phyloP scores from a whole-genome alignment of 2,113 vertebrate species.

The Sisor rabdophorus region DNA sequence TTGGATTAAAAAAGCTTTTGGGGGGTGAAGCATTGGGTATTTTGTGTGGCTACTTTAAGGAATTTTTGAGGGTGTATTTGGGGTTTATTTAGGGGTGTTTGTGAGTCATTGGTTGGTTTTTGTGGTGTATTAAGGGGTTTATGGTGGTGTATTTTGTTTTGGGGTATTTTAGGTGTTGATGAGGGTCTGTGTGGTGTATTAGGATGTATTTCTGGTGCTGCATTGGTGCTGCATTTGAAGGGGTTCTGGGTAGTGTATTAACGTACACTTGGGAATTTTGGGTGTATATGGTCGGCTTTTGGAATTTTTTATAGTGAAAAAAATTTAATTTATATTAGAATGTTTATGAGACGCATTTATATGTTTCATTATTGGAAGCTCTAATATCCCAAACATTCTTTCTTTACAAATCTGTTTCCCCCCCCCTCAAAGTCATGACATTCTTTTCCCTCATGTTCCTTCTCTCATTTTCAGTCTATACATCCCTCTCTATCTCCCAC shows the following conservation, averaged over 20 bases:
- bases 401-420: not conserved
- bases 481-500: constrained; percentile 15
- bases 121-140: not conserved
- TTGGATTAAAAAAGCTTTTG: not conserved
- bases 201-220: no score
- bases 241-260: no score
- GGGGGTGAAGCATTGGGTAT: not conserved
- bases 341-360: no score
- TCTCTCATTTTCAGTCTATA: not conserved
- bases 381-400: no score
- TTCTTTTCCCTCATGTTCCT: constrained; percentile 4
- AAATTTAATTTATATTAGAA: no score
- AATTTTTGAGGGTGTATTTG: not conserved
- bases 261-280: no score
- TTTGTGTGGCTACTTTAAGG: not conserved
- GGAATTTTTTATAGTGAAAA: no score
- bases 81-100: not conserved
- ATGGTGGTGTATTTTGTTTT: not conserved
- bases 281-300: no score
- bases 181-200: not conserved
- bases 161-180: not conserved
- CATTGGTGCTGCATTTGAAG: not conserved
- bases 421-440: not conserved
- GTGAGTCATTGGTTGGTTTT: not conserved
- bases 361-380: no score